These are phyloP conservation scores for Phallusia fumigata DNA, from an alignment of 23 tunicate genomes.

Conservation along the genomic window DNA sequence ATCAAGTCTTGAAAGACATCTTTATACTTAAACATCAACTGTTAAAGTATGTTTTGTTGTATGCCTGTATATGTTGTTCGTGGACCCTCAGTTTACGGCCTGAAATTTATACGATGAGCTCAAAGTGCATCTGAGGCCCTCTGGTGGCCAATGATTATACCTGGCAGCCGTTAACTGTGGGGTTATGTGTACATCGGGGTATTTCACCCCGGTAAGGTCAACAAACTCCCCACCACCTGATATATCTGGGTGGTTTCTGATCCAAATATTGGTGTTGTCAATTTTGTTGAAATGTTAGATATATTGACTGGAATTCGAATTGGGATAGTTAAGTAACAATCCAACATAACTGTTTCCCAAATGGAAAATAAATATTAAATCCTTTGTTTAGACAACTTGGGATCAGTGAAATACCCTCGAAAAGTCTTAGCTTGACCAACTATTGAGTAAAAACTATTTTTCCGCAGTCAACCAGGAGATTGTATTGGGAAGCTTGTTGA, in stretches of 20 bases:
- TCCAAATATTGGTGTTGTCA: neutral
- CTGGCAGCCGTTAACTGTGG: constrained; percentile 14
- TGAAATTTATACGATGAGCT: neutral
- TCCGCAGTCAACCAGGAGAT: constrained; percentile 78
- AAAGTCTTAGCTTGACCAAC: too few relatives aligned
- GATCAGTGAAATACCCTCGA: too few relatives aligned
- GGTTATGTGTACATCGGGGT: neutral
- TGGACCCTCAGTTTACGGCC: constrained; percentile 15
- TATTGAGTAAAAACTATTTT: too few relatives aligned
- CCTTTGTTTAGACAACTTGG: too few relatives aligned
- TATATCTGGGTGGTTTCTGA: neutral
- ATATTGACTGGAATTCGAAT: too few relatives aligned
- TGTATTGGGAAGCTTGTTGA: constrained; percentile 68
- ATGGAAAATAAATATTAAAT: too few relatives aligned
- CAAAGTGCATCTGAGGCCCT: constrained; percentile 66
- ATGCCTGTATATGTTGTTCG: neutral
- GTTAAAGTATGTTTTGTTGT: neutral
- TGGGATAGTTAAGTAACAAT: too few relatives aligned
- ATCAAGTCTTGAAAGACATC: neutral
- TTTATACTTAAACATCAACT: neutral
- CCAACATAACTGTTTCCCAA: too few relatives aligned
- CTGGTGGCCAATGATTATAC: constrained; percentile 29
- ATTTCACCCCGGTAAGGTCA: neutral
- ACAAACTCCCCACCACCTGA: neutral
- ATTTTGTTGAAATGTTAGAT: too few relatives aligned